Evolutionary conservation across 2,888 invertebrate species (phyloP).

Genomic region (Sacculina carcini): DNA sequence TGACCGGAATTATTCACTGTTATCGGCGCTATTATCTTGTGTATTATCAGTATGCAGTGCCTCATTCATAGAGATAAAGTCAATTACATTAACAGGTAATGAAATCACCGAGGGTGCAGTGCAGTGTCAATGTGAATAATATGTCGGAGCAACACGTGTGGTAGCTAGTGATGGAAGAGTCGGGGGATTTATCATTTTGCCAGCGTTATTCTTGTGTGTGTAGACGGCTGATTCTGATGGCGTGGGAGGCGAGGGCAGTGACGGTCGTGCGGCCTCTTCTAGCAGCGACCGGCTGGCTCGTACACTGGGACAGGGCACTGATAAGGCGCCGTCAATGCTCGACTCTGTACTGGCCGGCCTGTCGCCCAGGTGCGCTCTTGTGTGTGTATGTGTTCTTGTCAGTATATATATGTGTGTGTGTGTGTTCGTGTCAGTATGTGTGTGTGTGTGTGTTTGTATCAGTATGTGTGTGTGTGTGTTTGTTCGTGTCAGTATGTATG

Average conservation of each 20-base stretch:
- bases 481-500: background rate
- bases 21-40: background rate
- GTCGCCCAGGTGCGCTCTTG: constrained; percentile 10
- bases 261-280: constrained; percentile 10
- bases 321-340: constrained; percentile 10
- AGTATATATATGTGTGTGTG: too few species aligned
- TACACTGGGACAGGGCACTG: constrained; percentile 10
- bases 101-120: too few species aligned
- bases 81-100: too few species aligned
- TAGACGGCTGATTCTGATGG: background rate
- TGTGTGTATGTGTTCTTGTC: background rate
- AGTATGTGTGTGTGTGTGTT: background rate
- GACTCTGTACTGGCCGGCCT: constrained; percentile 11
- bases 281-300: constrained; percentile 8
- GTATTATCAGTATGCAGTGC: background rate
- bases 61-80: background rate
- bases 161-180: too few species aligned
- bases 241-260: constrained; percentile 11
- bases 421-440: background rate
- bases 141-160: too few species aligned
- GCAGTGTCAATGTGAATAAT: too few species aligned
- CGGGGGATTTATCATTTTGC: too few species aligned
- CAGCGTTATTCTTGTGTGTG: background rate
- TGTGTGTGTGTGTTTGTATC: background rate
- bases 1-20: background rate